phyloP scores from a whole-genome alignment of 2,888 invertebrate genomes.

The Sphaerophoria rueppellii region DNA sequence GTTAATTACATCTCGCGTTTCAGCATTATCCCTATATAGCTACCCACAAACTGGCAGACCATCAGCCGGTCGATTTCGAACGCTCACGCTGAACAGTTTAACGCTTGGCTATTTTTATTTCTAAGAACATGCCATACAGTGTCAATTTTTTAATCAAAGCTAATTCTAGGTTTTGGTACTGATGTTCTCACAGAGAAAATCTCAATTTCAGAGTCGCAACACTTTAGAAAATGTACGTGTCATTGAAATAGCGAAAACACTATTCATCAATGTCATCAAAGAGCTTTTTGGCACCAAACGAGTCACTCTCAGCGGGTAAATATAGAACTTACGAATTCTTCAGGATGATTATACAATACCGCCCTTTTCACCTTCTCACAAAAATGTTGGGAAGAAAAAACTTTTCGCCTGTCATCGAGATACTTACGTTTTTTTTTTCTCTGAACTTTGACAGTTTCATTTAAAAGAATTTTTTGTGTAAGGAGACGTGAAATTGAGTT shows the following conservation, averaged over 20 bases:
- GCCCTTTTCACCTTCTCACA: slow-evolving; percentile 53
- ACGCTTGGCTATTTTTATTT: neutral
- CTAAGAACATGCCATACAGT: neutral
- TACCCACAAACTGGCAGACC: slow-evolving; percentile 9
- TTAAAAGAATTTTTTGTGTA: slow-evolving; percentile 24
- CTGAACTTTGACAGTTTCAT: slow-evolving; percentile 55
- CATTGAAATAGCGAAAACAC: neutral
- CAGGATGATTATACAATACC: slow-evolving; percentile 54
- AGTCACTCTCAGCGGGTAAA: neutral
- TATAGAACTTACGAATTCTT: slow-evolving; percentile 14
- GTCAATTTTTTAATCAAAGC: neutral
- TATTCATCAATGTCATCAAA: neutral
- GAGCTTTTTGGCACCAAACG: neutral
- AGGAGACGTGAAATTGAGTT: slow-evolving; percentile 56
- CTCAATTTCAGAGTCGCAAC: neutral
- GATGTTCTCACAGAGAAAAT: too few species aligned
- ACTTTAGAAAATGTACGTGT: neutral
- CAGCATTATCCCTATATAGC: slow-evolving; percentile 62
- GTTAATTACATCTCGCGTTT: slow-evolving; percentile 73
- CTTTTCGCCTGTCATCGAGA: slow-evolving; percentile 44
- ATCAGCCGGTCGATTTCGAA: neutral
- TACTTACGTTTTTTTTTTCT: slow-evolving; percentile 26
- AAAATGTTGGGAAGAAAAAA: slow-evolving; percentile 23
- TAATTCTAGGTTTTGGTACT: too few species aligned
- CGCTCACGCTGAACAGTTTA: neutral